Evolutionary conservation across 2,113 vertebrate genomes (phyloP).

Genomic region (Plestiodon gilberti): DNA sequence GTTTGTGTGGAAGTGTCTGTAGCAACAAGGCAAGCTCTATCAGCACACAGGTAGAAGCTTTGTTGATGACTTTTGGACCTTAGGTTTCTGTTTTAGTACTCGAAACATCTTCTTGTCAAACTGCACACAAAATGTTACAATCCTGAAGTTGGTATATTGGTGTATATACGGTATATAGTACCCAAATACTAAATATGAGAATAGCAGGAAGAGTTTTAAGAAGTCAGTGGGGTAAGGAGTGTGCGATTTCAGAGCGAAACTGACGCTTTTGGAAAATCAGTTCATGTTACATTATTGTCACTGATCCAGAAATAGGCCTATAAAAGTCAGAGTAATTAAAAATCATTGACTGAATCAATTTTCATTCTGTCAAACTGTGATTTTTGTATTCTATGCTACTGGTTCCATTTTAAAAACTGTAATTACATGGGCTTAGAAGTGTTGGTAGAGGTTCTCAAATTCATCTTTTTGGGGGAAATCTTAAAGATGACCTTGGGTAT

Average conservation of each 20-base stretch:
- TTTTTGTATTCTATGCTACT: conserved; percentile 43
- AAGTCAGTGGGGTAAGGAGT: background rate
- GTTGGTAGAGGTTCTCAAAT: background rate
- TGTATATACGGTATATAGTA: too few relatives aligned
- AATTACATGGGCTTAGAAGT: conserved; percentile 20
- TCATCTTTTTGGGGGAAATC: background rate
- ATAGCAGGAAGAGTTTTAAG: background rate
- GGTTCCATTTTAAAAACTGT: conserved; percentile 41
- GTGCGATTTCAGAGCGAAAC: conserved; percentile 44
- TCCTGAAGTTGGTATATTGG: background rate
- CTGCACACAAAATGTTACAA: background rate
- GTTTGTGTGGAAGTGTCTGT: background rate
- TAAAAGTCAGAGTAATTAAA: conserved; percentile 61
- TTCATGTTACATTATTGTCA: conserved; percentile 67
- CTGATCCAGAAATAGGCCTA: conserved; percentile 65
- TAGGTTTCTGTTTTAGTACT: background rate
- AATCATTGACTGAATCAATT: conserved; percentile 68
- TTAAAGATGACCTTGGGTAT: background rate
- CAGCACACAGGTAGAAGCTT: background rate
- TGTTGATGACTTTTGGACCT: background rate
- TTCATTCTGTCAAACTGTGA: conserved; percentile 65
- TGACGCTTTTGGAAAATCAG: conserved; percentile 66
- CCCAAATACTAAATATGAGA: background rate
- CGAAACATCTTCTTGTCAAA: background rate
- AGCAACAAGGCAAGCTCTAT: too few relatives aligned